Percentiles rank a stretch among this genome's conserved stretches.
Conservation (phyloP, 2,113 vertebrate genomes). For the Poeciliopsis occidentalis region DNA sequence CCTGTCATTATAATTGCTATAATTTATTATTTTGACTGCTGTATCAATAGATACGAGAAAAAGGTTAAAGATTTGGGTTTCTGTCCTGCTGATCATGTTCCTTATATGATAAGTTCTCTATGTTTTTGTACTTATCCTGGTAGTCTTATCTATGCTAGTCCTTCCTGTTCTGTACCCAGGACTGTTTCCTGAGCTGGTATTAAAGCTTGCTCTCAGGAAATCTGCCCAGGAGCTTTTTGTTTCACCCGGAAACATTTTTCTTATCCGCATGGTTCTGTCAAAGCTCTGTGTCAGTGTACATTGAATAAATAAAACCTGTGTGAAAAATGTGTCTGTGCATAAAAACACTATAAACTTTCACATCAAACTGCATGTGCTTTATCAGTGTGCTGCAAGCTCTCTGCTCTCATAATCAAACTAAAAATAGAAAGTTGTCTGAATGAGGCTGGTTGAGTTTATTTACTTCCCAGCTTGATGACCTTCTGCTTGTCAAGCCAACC, state of each 20-base stretch:
- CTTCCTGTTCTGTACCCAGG: constrained; percentile 29
- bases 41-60: constrained; percentile 53
- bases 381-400: constrained; percentile 18
- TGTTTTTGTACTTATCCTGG: constrained; percentile 62
- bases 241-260: constrained; percentile 59
- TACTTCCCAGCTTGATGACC: constrained; percentile 54
- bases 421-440: constrained; percentile 57
- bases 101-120: constrained; percentile 49
- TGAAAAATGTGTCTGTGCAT: constrained; percentile 50
- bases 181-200: constrained; percentile 38
- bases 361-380: constrained; percentile 1
- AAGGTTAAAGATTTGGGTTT: constrained; percentile 36
- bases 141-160: constrained; percentile 21
- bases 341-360: constrained; percentile 14
- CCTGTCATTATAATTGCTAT: constrained; percentile 56
- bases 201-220: constrained; percentile 48
- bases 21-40: constrained; percentile 63
- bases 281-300: constrained; percentile 65
- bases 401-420: constrained; percentile 44
- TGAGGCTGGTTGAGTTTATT: constrained; percentile 50
- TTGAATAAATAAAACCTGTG: constrained; percentile 76
- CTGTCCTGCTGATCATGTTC: constrained; percentile 48
- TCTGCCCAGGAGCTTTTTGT: constrained; percentile 44
- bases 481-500: constrained; percentile 41
- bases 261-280: constrained; percentile 68